These are phyloP conservation scores for Eleutherodactylus coqui DNA, from an alignment of 2,797 vertebrate genomes.

Conservation along the genomic window DNA sequence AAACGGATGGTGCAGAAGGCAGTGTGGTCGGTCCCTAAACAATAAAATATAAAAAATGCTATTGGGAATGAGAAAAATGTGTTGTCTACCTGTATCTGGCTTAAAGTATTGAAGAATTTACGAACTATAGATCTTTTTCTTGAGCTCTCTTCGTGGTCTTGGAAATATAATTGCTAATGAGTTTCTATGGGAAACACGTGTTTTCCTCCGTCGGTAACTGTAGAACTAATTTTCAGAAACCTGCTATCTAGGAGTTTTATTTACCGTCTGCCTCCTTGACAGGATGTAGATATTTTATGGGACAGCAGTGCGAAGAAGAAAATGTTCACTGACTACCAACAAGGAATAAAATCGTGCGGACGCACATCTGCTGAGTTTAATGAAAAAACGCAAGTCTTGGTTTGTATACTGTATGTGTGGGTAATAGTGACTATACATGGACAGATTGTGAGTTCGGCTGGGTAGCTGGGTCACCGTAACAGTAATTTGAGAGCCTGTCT, in stretches of 20 bases:
- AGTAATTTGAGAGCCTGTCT: constrained; percentile 7
- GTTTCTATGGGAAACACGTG: constrained; percentile 1
- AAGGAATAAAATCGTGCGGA: background rate
- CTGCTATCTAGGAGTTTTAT: background rate
- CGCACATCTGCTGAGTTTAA: background rate
- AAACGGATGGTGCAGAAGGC: too few species aligned
- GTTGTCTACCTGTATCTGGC: too few species aligned
- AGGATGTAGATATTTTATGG: constrained; percentile 1
- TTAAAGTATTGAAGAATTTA: background rate
- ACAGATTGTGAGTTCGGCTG: background rate
- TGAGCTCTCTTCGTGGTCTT: background rate
- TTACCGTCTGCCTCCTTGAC: background rate
- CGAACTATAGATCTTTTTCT: background rate
- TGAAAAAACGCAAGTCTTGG: background rate
- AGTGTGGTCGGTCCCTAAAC: too few species aligned
- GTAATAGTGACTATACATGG: background rate
- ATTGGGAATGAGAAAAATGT: background rate
- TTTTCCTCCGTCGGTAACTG: background rate
- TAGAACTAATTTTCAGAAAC: background rate
- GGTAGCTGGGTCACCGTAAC: background rate
- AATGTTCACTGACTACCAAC: background rate
- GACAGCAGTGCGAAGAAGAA: background rate
- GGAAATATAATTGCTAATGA: constrained; percentile 1
- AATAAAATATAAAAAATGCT: background rate
- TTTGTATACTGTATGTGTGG: background rate